Conservation (phyloP, 2,888 invertebrate species). For the Saturnia pavonia region DNA sequence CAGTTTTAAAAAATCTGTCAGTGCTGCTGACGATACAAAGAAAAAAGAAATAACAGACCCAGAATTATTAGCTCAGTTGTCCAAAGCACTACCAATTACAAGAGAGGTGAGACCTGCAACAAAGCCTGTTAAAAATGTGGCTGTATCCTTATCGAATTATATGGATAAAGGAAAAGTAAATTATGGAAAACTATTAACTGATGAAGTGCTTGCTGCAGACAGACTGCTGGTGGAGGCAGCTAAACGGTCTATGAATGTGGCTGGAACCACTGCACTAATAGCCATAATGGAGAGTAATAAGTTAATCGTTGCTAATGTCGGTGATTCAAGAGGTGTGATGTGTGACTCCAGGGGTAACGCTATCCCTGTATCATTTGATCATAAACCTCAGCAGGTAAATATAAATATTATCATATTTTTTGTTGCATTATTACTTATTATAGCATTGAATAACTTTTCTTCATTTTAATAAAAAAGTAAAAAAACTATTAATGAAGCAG, state of each 20-base stretch:
- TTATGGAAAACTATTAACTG: constrained; percentile 90
- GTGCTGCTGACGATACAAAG: constrained; percentile 82
- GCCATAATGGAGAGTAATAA: constrained; percentile 91
- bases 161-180: constrained; percentile 89
- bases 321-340: constrained; percentile 97
- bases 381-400: constrained; percentile 96
- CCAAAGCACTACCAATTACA: constrained; percentile 83
- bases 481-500: no score
- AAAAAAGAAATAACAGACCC: constrained; percentile 86
- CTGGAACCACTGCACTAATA: constrained; percentile 95
- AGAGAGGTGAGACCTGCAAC: constrained; percentile 81
- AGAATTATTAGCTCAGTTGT: constrained; percentile 84
- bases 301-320: constrained; percentile 96
- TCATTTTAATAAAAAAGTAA: no score
- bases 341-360: constrained; percentile 95
- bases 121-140: constrained; percentile 70
- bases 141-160: constrained; percentile 83
- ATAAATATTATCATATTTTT: constrained; percentile 11
- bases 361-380: constrained; percentile 96
- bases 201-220: constrained; percentile 94
- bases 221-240: constrained; percentile 90
- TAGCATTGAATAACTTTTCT: no score
- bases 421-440: no score
- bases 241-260: constrained; percentile 88
- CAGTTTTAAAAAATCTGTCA: constrained; percentile 85